Evolutionary conservation across 2,113 vertebrate species (phyloP).

Genomic region (Nibea coibor): DNA sequence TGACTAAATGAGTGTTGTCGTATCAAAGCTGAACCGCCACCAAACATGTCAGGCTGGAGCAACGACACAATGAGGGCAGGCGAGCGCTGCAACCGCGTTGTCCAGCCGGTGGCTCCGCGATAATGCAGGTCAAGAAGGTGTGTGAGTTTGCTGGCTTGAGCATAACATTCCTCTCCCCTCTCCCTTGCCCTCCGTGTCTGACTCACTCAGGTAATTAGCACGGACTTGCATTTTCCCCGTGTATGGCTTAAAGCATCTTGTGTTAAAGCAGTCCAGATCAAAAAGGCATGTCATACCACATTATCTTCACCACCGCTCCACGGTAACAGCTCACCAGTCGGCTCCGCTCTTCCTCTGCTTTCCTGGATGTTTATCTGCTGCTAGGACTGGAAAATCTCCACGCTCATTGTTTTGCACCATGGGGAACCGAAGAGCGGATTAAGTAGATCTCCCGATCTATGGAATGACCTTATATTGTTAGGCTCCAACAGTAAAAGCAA

Average conservation of each 20-base stretch:
- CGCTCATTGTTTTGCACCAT: constrained; percentile 58
- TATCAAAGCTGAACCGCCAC: constrained; percentile 60
- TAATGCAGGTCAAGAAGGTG: constrained; percentile 65
- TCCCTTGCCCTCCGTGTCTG: constrained; percentile 15
- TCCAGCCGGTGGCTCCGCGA: constrained; percentile 1
- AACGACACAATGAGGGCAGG: constrained; percentile 52
- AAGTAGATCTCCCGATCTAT: constrained; percentile 71
- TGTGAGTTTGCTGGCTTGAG: constrained; percentile 60
- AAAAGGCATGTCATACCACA: constrained; percentile 68
- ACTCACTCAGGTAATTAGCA: constrained; percentile 72
- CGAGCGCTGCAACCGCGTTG: constrained; percentile 13
- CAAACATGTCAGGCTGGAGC: constrained; percentile 53
- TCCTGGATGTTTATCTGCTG: constrained; percentile 75
- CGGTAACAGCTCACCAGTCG: constrained; percentile 59
- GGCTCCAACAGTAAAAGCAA: constrained; percentile 53
- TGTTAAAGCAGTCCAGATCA: constrained; percentile 77
- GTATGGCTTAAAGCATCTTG: constrained; percentile 69
- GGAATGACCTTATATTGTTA: constrained; percentile 62
- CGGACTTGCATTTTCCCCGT: constrained; percentile 72
- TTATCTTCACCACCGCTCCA: constrained; percentile 70
- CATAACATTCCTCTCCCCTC: constrained; percentile 29
- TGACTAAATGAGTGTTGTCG: constrained; percentile 59
- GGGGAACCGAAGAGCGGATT: constrained; percentile 60
- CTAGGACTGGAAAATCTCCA: constrained; percentile 66
- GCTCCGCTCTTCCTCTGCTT: constrained; percentile 62